A percentile compares a stretch with the other conserved stretches of the same genome.
Evolutionary conservation across 2,797 vertebrate species (phyloP).

Genomic region (Phoxinus dragarum): DNA sequence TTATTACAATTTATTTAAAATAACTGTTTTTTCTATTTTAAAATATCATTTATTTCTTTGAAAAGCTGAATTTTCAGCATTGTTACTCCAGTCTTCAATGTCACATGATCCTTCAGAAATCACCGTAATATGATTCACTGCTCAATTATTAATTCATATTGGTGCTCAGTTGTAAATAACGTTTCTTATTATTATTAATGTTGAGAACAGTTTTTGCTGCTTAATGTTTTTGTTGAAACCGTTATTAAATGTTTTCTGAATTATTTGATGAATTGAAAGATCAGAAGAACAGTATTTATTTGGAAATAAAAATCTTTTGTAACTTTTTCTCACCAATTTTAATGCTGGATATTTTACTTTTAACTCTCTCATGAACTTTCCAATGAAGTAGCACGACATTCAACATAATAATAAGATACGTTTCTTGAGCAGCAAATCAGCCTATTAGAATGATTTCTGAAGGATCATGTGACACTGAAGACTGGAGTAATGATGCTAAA

Average conservation of each 20-base stretch:
- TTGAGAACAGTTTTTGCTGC: not conserved
- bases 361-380: too few species aligned
- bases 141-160: not conserved
- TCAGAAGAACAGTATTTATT: not conserved
- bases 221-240: not conserved
- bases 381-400: not conserved
- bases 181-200: not conserved
- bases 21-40: not conserved
- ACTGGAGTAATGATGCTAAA: not conserved
- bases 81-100: not conserved
- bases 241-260: not conserved
- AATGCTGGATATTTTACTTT: not conserved
- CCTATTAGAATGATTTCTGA: not conserved
- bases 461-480: not conserved
- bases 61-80: not conserved
- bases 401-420: not conserved
- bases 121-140: not conserved
- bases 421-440: too few species aligned
- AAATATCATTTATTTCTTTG: not conserved
- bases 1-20: not conserved
- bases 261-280: not conserved
- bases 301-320: not conserved
- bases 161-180: too few species aligned
- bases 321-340: not conserved
- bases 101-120: not conserved